phyloP scores from a whole-genome alignment of 2,888 invertebrate genomes.

The Caenorhabditis sp. region DNA sequence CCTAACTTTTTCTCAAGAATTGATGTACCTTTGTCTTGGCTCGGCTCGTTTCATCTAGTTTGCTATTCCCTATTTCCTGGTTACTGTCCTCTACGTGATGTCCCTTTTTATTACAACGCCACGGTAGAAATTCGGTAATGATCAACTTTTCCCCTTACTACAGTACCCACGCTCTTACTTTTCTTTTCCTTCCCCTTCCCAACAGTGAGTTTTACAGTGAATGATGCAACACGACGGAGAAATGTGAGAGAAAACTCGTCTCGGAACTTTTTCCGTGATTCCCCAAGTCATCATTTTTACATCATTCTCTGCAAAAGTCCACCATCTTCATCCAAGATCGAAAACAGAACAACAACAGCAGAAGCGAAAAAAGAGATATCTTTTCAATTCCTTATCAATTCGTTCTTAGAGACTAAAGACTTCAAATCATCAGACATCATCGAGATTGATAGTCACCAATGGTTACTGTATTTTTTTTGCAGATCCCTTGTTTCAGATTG shows the following conservation, averaged over 20 bases:
- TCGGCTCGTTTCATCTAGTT: no score
- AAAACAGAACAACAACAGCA: slow-evolving; percentile 12
- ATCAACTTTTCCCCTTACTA: no score
- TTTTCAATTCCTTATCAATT: background rate
- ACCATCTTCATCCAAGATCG: background rate
- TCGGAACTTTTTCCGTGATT: slow-evolving; percentile 7
- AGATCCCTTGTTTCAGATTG: background rate
- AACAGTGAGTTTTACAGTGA: slow-evolving; percentile 18
- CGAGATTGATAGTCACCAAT: background rate
- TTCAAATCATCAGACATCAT: background rate
- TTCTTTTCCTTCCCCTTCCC: background rate
- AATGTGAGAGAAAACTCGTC: slow-evolving; percentile 27
- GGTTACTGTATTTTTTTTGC: background rate
- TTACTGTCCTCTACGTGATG: no score
- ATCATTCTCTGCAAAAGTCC: slow-evolving; percentile 27
- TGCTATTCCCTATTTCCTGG: no score
- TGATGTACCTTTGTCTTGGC: no score
- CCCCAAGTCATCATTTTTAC: slow-evolving; percentile 30
- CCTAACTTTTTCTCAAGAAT: no score
- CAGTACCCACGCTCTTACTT: no score
- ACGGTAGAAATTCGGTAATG: no score
- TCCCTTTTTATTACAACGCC: no score
- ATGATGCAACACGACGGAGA: slow-evolving; percentile 7
- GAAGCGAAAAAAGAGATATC: background rate
- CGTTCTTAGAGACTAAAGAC: slow-evolving; percentile 20